Evolutionary conservation across 2,113 vertebrate genomes (phyloP).

Genomic region (Sula dactylatra): DNA sequence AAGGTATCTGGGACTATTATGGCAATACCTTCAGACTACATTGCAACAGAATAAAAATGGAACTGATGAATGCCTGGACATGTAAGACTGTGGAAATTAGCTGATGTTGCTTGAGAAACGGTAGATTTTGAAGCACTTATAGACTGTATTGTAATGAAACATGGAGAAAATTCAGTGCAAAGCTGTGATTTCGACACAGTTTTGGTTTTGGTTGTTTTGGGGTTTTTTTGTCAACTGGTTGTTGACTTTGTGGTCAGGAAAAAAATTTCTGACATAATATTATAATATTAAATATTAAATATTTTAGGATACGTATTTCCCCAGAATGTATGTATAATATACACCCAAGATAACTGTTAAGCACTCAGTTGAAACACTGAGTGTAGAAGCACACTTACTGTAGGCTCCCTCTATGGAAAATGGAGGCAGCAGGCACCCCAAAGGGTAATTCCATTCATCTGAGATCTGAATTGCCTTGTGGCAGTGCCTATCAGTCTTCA

Average conservation of each 20-base stretch:
- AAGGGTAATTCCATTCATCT: neutral
- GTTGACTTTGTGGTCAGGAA: neutral
- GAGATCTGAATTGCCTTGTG: neutral
- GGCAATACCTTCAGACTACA: neutral
- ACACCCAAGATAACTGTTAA: neutral
- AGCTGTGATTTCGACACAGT: neutral
- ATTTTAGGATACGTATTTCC: neutral
- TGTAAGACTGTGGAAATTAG: neutral
- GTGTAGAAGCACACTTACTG: neutral
- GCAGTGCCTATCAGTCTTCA: neutral
- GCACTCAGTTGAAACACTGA: neutral
- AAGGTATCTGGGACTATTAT: neutral
- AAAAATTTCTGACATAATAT: neutral
- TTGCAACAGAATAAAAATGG: neutral
- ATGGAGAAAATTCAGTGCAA: neutral
- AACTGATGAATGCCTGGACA: neutral
- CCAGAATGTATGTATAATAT: neutral
- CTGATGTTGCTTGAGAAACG: neutral
- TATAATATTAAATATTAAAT: neutral
- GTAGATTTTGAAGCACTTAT: neutral
- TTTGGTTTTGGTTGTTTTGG: no score
- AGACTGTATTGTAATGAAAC: neutral
- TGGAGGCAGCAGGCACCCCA: neutral
- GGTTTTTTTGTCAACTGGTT: neutral
- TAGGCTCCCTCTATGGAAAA: neutral